Evolutionary conservation across 2,113 vertebrate species (phyloP).

Genomic region (Sceloporus tristichus): DNA sequence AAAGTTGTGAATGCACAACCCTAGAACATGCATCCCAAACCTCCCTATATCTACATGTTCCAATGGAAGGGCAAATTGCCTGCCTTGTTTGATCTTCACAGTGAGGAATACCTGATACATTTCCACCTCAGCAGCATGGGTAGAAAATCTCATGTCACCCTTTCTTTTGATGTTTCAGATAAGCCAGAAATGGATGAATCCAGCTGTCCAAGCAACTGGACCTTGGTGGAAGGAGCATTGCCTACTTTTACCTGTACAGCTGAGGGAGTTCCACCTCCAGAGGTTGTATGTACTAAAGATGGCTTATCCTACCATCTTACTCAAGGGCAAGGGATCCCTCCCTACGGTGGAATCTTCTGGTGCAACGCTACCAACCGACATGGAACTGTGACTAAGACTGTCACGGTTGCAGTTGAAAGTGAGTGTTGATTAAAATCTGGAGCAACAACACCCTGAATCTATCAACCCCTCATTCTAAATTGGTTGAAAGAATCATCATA

Average conservation of each 20-base stretch:
- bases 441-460: neutral
- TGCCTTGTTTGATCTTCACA: neutral
- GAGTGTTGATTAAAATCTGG: slow-evolving; percentile 26
- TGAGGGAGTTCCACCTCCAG: slow-evolving; percentile 64
- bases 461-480: neutral
- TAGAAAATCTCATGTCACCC: neutral
- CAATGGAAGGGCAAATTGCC: neutral
- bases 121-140: neutral
- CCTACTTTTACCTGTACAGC: slow-evolving; percentile 62
- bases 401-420: slow-evolving; percentile 67
- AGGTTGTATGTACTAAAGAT: slow-evolving; percentile 57
- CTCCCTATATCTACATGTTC: neutral
- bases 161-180: slow-evolving; percentile 46
- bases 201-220: slow-evolving; percentile 71
- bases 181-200: slow-evolving; percentile 67
- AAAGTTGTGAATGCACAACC: no score
- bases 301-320: slow-evolving; percentile 19
- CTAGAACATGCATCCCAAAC: neutral
- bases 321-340: slow-evolving; percentile 25
- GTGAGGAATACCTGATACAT: neutral
- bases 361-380: slow-evolving; percentile 72
- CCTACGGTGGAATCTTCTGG: slow-evolving; percentile 51
- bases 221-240: slow-evolving; percentile 65
- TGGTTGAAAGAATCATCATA: neutral
- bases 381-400: slow-evolving; percentile 59